Base-by-base conservation (phyloP, 2,797 vertebrate species). In the Leptodactylus fallax region DNA sequence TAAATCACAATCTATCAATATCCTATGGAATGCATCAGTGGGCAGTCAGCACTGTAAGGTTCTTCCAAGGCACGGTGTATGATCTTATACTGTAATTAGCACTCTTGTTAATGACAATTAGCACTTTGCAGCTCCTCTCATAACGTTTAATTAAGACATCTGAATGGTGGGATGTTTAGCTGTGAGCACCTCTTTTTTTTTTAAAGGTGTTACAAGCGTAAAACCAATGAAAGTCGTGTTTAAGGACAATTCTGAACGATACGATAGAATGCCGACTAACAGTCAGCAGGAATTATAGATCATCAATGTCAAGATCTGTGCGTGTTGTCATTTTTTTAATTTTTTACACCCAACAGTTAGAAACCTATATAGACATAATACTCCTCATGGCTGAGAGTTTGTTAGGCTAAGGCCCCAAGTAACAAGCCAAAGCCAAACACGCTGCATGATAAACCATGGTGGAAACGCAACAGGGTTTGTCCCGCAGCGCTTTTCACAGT, bases 91-190 rank as follows among this genome's bases (percentile, higher is more conserved):
- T n/a, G n/a, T n/a, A 87, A 80, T 87, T 77, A 83, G 71, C 86
- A 45, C 63, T 72, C 78, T 60, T 86, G 77, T 72, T 80, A 58
- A 86, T 80, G 69, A 58, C 56, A 69, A 74, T 87, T 83, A 83
- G 79, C 86, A 82, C 86, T 55, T 81, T 51, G 56, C 60, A 76
- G 79, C 60, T 83, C 25, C 60, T 77, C 80, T 83, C 25, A 65
- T 81, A 78, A 87, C 78, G 47, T 83, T 83, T 83, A 87, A 83
- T 87, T 21, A 87, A 87, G 80, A 87, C 60, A 83, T 78, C 78
- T 81, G 85, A 21, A 58, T 25, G 65, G 71, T 56, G 53, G 69
- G 76, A 87, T 60, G 63, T 61, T 56, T 60, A 74, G 72, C 61
- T 53, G 36, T 13, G 47, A 65, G 53, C 78, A 58, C 77, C 77